A percentile compares a stretch with the other conserved stretches of the same genome.
Evolutionary conservation across 2,888 invertebrate species (phyloP).

Genomic region (Teinopalpus imperialis): DNA sequence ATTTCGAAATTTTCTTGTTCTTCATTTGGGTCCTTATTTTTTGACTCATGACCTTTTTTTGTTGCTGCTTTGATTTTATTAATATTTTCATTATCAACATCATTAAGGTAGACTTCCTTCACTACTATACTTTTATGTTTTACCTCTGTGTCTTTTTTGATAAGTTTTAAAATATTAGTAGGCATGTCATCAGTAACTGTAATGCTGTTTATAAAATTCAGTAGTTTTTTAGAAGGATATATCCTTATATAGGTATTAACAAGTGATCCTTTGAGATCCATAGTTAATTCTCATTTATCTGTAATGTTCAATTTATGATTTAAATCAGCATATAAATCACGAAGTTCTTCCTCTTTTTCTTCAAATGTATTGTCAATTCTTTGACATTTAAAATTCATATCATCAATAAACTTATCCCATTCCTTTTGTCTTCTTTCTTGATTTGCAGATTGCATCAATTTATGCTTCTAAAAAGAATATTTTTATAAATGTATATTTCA

Average conservation of each 20-base stretch:
- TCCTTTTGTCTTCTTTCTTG: constrained; percentile 70
- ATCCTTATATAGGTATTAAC: constrained; percentile 84
- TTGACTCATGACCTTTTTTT: constrained; percentile 4
- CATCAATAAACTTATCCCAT: constrained; percentile 89
- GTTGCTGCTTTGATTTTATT: constrained; percentile 46
- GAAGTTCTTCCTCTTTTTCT: constrained; percentile 89
- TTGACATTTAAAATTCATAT: constrained; percentile 88
- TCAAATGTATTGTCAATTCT: constrained; percentile 89
- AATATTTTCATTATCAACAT: constrained; percentile 51
- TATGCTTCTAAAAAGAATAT: constrained; percentile 45
- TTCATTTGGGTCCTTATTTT: constrained; percentile 14
- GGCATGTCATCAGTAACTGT: constrained; percentile 74
- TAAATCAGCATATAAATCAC: constrained; percentile 87
- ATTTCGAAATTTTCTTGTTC: constrained; percentile 8
- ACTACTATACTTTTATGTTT: constrained; percentile 34
- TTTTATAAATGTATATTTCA: too few species aligned
- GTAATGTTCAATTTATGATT: constrained; percentile 86
- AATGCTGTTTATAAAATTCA: constrained; percentile 77
- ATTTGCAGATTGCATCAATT: constrained; percentile 51
- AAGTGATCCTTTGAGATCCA: constrained; percentile 83
- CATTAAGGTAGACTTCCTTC: constrained; percentile 41
- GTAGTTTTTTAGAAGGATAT: constrained; percentile 82
- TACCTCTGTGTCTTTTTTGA: constrained; percentile 34
- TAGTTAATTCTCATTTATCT: constrained; percentile 54
- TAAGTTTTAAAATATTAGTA: constrained; percentile 66